Evolutionary conservation across 2,797 vertebrate genomes (phyloP).

Genomic region (Miichthys miiuy): DNA sequence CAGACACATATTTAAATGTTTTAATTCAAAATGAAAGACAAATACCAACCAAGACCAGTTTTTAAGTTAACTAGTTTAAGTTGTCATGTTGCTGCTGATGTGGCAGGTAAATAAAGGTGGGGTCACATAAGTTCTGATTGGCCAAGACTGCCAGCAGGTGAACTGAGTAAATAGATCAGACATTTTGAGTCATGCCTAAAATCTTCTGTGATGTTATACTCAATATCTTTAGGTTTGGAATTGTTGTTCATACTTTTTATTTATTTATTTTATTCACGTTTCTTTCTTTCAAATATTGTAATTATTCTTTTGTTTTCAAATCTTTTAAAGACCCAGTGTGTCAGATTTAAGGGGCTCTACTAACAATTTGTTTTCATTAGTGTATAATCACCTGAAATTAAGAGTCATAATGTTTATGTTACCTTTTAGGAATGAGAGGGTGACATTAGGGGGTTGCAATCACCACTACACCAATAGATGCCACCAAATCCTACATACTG

Average conservation of each 20-base stretch:
- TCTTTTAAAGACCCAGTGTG: not conserved
- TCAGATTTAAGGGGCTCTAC: no score
- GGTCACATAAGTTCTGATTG: conserved; percentile 1
- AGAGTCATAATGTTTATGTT: no score
- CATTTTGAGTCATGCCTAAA: not conserved
- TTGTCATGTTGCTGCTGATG: not conserved
- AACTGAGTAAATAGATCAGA: no score
- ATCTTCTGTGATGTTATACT: no score
- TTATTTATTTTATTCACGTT: not conserved
- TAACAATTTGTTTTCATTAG: no score
- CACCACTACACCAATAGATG: no score
- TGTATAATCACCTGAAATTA: no score
- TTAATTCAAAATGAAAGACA: not conserved
- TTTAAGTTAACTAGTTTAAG: not conserved
- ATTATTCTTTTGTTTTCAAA: not conserved
- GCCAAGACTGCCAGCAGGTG: not conserved
- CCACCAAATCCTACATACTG: no score
- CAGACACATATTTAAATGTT: not conserved
- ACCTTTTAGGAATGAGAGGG: no score
- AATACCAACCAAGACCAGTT: no score
- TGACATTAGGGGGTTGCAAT: no score
- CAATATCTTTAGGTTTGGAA: not conserved
- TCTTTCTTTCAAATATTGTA: no score
- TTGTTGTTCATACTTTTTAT: not conserved
- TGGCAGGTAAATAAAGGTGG: conserved; percentile 2